phyloP scores from a whole-genome alignment of 2,113 vertebrate species.

The Triplophysa rosa region DNA sequence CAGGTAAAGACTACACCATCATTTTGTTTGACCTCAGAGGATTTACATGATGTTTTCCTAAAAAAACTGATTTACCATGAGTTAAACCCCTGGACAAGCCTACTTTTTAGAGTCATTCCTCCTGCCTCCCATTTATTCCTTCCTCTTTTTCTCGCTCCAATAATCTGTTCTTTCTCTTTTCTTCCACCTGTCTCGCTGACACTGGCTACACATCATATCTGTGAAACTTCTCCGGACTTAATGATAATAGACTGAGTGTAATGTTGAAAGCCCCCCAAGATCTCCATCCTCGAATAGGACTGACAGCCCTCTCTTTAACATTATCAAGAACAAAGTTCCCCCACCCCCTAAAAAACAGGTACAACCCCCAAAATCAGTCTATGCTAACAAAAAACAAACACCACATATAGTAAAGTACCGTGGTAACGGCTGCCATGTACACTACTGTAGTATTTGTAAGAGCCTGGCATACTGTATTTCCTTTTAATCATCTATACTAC shows the following conservation, averaged over 20 bases:
- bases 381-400: not conserved
- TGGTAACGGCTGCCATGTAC: not conserved
- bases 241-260: slow-evolving; percentile 58
- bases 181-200: slow-evolving; percentile 51
- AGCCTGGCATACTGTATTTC: no score
- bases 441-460: not conserved
- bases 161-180: slow-evolving; percentile 39
- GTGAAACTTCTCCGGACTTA: slow-evolving; percentile 47
- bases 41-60: not conserved
- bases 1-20: slow-evolving; percentile 76
- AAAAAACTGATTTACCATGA: not conserved
- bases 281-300: slow-evolving; percentile 68
- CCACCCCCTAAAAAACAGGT: slow-evolving; percentile 85
- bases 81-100: slow-evolving; percentile 15
- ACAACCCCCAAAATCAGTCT: slow-evolving; percentile 62
- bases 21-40: not conserved
- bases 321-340: slow-evolving; percentile 70
- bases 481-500: no score
- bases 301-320: slow-evolving; percentile 73
- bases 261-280: slow-evolving; percentile 65
- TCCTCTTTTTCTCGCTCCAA: slow-evolving; percentile 8
- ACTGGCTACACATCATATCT: slow-evolving; percentile 49
- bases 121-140: slow-evolving; percentile 29
- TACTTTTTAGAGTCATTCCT: slow-evolving; percentile 14
- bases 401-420: not conserved